A percentile compares a stretch with the other conserved stretches of the same genome.
Conservation (phyloP, 2,888 invertebrate genomes). For the Hirtodrosophila histrioides region DNA sequence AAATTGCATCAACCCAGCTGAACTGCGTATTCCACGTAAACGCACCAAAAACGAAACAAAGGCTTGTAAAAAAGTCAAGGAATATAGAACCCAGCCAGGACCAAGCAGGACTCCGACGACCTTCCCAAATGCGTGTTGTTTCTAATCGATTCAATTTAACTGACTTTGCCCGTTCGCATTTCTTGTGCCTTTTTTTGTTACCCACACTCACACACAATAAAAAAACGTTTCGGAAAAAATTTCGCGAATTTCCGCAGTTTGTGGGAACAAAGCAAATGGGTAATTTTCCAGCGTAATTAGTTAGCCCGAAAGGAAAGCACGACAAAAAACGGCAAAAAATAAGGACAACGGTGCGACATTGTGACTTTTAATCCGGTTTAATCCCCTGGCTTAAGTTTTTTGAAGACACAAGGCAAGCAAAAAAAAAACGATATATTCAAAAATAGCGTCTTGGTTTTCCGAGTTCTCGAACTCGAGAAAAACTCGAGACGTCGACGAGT, state of each 20-base stretch:
- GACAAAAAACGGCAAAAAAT: slow-evolving; percentile 59
- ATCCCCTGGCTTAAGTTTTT: slow-evolving; percentile 80
- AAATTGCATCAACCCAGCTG: slow-evolving; percentile 26
- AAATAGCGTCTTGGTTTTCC: slow-evolving; percentile 30
- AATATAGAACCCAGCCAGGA: slow-evolving; percentile 42
- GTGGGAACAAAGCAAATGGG: slow-evolving; percentile 60
- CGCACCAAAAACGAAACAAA: slow-evolving; percentile 51
- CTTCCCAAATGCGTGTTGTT: slow-evolving; percentile 33
- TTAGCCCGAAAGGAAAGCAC: slow-evolving; percentile 66
- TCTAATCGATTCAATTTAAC: slow-evolving; percentile 80
- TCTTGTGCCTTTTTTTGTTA: slow-evolving; percentile 17
- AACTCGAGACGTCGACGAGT: slow-evolving; percentile 14
- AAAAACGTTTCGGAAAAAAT: slow-evolving; percentile 28
- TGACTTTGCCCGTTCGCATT: slow-evolving; percentile 54
- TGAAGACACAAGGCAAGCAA: slow-evolving; percentile 35
- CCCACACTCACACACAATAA: slow-evolving; percentile 34
- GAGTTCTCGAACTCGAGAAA: slow-evolving; percentile 11
- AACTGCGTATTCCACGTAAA: slow-evolving; percentile 45
- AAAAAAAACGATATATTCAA: slow-evolving; percentile 16
- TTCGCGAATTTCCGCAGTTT: slow-evolving; percentile 69
- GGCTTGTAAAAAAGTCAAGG: slow-evolving; percentile 74
- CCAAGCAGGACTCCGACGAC: slow-evolving; percentile 11
- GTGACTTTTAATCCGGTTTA: slow-evolving; percentile 79
- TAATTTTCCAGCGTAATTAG: slow-evolving; percentile 73
- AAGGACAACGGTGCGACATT: slow-evolving; percentile 56